Conservation (phyloP, 2,797 vertebrate genomes). For the Falco berigora region DNA sequence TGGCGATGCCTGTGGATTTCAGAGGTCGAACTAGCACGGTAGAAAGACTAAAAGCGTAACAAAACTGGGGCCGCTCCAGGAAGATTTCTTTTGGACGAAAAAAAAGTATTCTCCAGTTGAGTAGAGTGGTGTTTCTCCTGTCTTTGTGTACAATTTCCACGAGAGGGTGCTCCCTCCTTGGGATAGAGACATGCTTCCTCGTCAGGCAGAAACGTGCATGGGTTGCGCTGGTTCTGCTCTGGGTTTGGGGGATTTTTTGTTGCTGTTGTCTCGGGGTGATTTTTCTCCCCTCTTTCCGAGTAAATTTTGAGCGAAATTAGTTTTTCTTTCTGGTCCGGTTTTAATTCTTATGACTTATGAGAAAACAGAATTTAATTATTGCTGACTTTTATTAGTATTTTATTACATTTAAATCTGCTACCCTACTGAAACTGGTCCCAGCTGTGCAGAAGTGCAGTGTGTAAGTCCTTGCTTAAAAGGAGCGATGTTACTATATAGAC, state of each 20-base stretch:
- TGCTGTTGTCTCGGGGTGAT: neutral
- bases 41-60: neutral
- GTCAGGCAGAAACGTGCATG: accelerated
- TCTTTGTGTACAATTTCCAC: neutral
- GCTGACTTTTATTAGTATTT: neutral
- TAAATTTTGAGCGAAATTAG: neutral
- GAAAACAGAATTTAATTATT: neutral
- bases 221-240: neutral
- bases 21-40: neutral
- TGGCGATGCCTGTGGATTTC: neutral
- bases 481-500: neutral
- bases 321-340: neutral
- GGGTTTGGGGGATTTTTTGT: neutral
- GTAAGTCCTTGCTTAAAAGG: neutral
- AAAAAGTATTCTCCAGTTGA: neutral
- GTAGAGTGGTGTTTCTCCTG: neutral
- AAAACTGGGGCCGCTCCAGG: neutral
- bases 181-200: neutral
- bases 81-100: neutral
- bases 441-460: neutral
- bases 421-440: neutral
- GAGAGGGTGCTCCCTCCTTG: conserved; percentile 36
- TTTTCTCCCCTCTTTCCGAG: neutral
- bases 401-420: neutral
- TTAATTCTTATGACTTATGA: neutral